Conservation (phyloP, 2,113 vertebrate species). For the Zosterops japonicus region DNA sequence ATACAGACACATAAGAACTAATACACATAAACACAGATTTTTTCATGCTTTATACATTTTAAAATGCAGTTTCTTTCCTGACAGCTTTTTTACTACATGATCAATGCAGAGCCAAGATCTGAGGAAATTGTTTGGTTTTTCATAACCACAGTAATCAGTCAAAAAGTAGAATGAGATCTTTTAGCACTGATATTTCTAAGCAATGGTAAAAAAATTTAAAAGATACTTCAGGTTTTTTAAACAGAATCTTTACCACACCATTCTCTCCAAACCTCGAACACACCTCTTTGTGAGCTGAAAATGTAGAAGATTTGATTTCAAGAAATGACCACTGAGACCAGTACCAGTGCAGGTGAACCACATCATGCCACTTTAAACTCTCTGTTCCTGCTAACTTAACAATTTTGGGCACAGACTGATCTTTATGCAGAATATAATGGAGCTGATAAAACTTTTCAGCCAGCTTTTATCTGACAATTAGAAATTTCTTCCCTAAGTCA, state of each 20-base stretch:
- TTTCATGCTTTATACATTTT: background rate
- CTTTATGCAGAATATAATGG: background rate
- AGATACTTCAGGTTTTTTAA: background rate
- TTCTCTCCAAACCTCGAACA: background rate
- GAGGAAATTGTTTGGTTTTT: slow-evolving; percentile 17
- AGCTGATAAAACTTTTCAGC: background rate
- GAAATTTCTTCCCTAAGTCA: background rate
- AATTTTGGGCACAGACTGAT: background rate
- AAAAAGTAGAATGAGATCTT: slow-evolving; percentile 27
- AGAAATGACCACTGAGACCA: background rate
- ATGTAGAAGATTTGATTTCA: background rate
- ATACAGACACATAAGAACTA: background rate
- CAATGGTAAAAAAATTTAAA: background rate
- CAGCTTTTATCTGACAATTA: background rate
- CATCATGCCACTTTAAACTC: background rate
- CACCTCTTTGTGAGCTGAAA: background rate
- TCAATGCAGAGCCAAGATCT: background rate
- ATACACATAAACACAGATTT: background rate
- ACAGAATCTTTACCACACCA: background rate
- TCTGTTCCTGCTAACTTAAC: background rate
- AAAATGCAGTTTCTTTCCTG: slow-evolving; percentile 36
- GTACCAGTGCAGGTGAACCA: background rate
- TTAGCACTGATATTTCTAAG: background rate
- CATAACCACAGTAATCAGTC: slow-evolving; percentile 49
- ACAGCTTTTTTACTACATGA: slow-evolving; percentile 16